Evolutionary conservation across 2,888 invertebrate genomes (phyloP).

Genomic region (Dasysyrphus tricinctus): DNA sequence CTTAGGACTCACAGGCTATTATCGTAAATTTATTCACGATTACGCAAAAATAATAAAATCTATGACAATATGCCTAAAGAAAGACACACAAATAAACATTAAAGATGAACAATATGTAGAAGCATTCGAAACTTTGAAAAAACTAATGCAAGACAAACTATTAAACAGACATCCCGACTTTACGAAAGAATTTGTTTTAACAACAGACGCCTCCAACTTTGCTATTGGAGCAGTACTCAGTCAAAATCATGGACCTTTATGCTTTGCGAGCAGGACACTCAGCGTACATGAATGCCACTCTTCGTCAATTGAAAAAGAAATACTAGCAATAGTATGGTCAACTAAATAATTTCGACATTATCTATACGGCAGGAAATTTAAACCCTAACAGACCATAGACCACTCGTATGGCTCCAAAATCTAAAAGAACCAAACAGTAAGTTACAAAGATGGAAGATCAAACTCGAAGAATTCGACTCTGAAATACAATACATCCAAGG

Average conservation of each 20-base stretch:
- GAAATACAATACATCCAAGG: not conserved
- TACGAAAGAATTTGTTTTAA: slow-evolving; percentile 60
- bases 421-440: not conserved
- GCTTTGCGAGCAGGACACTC: slow-evolving; percentile 68
- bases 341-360: not conserved
- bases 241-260: slow-evolving; percentile 60
- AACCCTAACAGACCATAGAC: not conserved
- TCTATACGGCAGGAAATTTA: not conserved
- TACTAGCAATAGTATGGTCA: slow-evolving; percentile 61
- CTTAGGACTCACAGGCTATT: no score
- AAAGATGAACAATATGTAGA: no score
- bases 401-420: not conserved
- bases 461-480: slow-evolving; percentile 56
- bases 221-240: slow-evolving; percentile 71
- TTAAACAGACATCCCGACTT: slow-evolving; percentile 41
- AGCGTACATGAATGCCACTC: slow-evolving; percentile 63
- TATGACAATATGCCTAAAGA: no score
- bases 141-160: slow-evolving; percentile 1
- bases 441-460: slow-evolving; percentile 38
- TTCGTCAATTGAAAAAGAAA: slow-evolving; percentile 62
- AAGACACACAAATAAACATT: no score
- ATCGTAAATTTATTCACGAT: no score
- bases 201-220: slow-evolving; percentile 68
- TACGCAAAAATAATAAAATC: no score
- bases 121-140: slow-evolving; percentile 3